Evolutionary conservation across 2,113 vertebrate genomes (phyloP), one percentile per base, ranked within the genome.

Genomic region (Mormyrus iriodes): DNA sequence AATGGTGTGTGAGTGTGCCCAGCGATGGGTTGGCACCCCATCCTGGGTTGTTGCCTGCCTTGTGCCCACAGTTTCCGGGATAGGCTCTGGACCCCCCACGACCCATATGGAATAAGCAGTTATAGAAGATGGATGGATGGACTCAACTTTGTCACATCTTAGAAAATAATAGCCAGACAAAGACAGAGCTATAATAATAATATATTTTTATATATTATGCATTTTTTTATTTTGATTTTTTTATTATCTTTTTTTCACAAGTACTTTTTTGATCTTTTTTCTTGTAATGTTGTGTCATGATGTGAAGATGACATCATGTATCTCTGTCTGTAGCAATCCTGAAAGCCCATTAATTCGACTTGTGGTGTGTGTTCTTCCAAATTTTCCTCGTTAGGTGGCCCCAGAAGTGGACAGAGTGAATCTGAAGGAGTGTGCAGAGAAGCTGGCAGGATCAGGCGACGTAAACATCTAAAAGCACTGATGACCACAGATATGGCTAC

Each of bases 241-340:
- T 35, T 8, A 48, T 8, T 4, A 19, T 61, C 9, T 15, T 69
- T n/a, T 69, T 9, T n/a, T n/a, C n/a, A n/a, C n/a, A n/a, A 24
- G 8, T 48, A 46, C 17, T 84, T 58, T 44, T 87, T 61, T 12
- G 44, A 61, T 13, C 82, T 86, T 83, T 73, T 7, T 69, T 69
- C 61, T 31, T 69, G 61, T 91, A 91, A 90, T 88, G 90, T 53
- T 31, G 61, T 13, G n/a, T 89, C 89, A 90, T 90, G 93, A 94
- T 92, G 92, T 91, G 90, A 92, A 93, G 88, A 93, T 92, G 94
- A 95, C 93, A 93, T 95, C 95, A 95, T 95, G 95, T 95, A 95
- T 92, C 93, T 90, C 89, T 88, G 90, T 93, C 42, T 94, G 93
- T 93, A 92, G 90, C 93, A 93, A 92, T 93, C 39, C 89, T 92